Percentiles rank a stretch among this genome's conserved stretches.
phyloP scores from a whole-genome alignment of 2,113 vertebrate genomes.

The Solea solea region DNA sequence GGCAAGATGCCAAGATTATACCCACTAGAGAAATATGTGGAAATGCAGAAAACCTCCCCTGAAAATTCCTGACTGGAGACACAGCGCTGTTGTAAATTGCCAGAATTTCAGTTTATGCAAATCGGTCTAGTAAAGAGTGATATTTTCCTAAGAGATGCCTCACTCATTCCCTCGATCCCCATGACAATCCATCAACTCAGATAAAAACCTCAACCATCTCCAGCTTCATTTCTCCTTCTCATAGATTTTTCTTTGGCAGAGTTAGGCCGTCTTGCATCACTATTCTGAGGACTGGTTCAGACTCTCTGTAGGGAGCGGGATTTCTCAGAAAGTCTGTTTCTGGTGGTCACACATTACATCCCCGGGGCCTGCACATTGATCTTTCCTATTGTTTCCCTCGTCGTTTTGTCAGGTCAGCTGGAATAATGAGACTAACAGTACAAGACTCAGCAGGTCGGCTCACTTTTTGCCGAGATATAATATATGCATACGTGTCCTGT shows the following conservation, averaged over 20 bases:
- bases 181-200: constrained; percentile 69
- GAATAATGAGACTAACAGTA: constrained; percentile 41
- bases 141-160: constrained; percentile 40
- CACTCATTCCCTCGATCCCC: constrained; percentile 33
- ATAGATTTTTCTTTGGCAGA: constrained; percentile 46
- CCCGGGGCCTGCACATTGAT: constrained; percentile 36
- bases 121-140: constrained; percentile 55
- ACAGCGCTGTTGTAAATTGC: constrained; percentile 59
- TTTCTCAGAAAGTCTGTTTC: constrained; percentile 42
- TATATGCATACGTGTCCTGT: constrained; percentile 35
- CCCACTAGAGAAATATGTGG: constrained; percentile 35
- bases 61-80: constrained; percentile 41
- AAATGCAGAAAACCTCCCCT: constrained; percentile 33
- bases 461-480: constrained; percentile 30
- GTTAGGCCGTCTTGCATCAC: constrained; percentile 32
- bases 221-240: constrained; percentile 44
- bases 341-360: constrained; percentile 18
- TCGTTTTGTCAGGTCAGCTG: constrained; percentile 50
- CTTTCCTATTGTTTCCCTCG: constrained; percentile 36
- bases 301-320: constrained; percentile 16
- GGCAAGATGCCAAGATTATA: constrained; percentile 24
- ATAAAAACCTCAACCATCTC: constrained; percentile 56
- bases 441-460: constrained; percentile 38
- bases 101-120: constrained; percentile 66
- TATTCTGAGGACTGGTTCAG: constrained; percentile 32